Conservation (phyloP, 2,113 vertebrate genomes). For the Okapia johnstoni region DNA sequence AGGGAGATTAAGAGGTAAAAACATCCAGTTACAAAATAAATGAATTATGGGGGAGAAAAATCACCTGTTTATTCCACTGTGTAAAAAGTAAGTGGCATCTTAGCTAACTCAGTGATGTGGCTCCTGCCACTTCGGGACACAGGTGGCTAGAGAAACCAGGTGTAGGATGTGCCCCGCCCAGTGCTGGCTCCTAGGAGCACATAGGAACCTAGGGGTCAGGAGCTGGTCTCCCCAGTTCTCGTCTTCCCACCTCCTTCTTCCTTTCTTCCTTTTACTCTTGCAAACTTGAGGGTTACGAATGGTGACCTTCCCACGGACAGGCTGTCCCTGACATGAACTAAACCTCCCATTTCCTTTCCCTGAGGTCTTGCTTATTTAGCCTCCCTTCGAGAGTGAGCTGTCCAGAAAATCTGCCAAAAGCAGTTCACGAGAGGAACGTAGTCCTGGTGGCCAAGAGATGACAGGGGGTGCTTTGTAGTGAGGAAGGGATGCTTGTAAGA, state of each 20-base stretch:
- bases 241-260: neutral
- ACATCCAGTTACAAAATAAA: neutral
- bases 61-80: neutral
- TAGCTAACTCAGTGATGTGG: neutral
- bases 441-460: neutral
- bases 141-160: neutral
- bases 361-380: neutral
- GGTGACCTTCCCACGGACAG: neutral
- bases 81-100: neutral
- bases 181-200: neutral
- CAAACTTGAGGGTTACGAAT: neutral
- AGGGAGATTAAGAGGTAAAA: neutral
- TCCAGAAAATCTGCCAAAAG: neutral
- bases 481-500: neutral
- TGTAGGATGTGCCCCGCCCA: neutral
- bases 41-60: neutral
- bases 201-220: neutral
- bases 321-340: neutral
- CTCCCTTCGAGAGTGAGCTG: neutral
- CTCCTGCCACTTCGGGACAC: neutral
- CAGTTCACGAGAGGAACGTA: neutral
- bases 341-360: neutral
- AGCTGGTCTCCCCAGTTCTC: neutral
- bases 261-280: neutral
- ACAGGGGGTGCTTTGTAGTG: neutral